A percentile compares a stretch with the other conserved stretches of the same genome.
Evolutionary conservation across 2,888 invertebrate species (phyloP).

Genomic region (Eudasyphora cyanicolor): DNA sequence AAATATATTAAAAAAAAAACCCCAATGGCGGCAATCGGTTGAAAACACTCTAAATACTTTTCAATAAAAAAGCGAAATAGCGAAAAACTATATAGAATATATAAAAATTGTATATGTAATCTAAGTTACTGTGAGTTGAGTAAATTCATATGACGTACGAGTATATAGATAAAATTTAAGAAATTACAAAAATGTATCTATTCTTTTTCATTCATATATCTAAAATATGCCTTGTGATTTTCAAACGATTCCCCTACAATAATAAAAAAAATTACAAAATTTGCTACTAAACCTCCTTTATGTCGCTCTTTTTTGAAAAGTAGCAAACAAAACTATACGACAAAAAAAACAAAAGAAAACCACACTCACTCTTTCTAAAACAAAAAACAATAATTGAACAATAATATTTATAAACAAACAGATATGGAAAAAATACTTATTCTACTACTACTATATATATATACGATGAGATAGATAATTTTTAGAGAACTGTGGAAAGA

Average conservation of each 20-base stretch:
- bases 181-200: no score
- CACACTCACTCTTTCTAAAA: slow-evolving; percentile 41
- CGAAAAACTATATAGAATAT: background rate
- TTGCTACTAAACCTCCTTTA: background rate
- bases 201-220: background rate
- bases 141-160: no score
- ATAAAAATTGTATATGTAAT: slow-evolving; percentile 22
- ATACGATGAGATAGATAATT: slow-evolving; percentile 10
- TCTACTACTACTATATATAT: slow-evolving; percentile 34
- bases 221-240: slow-evolving; percentile 24
- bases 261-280: background rate
- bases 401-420: slow-evolving; percentile 63
- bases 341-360: slow-evolving; percentile 30
- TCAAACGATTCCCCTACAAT: background rate
- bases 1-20: slow-evolving; percentile 15
- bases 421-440: slow-evolving; percentile 1
- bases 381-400: slow-evolving; percentile 65
- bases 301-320: background rate
- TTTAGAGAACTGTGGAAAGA: background rate
- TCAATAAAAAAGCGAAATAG: slow-evolving; percentile 26
- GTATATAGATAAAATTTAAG: no score
- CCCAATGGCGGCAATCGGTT: no score
- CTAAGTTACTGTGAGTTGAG: no score
- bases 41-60: slow-evolving; percentile 39
- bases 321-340: background rate